Evolutionary conservation across 2,113 vertebrate genomes (phyloP), one percentile per base, ranked within the genome.

Genomic region (Cryptomyrus ogoouensis): DNA sequence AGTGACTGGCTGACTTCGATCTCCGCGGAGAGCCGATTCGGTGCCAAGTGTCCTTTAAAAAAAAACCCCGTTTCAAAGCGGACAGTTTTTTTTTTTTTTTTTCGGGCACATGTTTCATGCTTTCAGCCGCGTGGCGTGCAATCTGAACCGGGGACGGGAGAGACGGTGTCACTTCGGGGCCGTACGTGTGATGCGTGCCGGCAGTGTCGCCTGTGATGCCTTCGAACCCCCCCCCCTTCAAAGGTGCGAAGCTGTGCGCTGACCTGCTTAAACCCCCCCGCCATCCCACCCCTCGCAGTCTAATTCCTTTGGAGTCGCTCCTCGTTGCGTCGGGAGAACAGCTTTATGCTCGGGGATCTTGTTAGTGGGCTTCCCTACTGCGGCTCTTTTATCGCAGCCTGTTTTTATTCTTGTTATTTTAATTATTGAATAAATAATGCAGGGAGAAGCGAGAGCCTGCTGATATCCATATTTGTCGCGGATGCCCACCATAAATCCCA

Each of bases 321-420:
- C 89, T 89, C 90, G 90, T 91, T 5, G 85, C n/a, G 83, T 92
- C 90, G 91, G 89, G 74, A 90, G 90, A 92, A 90, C 91, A 66
- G 89, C 90, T 77, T 74, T 90, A 92, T 92, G 93, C 94, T 94
- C 47, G 56, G 92, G 92, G 92, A 52, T 93, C 80, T 89, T 85
- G 93, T 92, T 93, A 90, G 88, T 7, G 44, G 83, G 90, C 56
- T n/a, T 56, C 86, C 92, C 94, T 86, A 70, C 91, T 91, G 93
- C 91, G 93, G 47, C 91, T 90, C 91, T 90, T 92, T 87, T 53
- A 90, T 93, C 90, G 86, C 77, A 49, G 53, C 90, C 80, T 31
- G 87, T 89, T 89, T 91, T 91, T 44, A 90, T 88, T 92, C 88
- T 91, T 89, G 49, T 93, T 91, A 90, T 88, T 91, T 91, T 90